phyloP scores from a whole-genome alignment of 2,113 vertebrate species.

The Ctenomys sociabilis region DNA sequence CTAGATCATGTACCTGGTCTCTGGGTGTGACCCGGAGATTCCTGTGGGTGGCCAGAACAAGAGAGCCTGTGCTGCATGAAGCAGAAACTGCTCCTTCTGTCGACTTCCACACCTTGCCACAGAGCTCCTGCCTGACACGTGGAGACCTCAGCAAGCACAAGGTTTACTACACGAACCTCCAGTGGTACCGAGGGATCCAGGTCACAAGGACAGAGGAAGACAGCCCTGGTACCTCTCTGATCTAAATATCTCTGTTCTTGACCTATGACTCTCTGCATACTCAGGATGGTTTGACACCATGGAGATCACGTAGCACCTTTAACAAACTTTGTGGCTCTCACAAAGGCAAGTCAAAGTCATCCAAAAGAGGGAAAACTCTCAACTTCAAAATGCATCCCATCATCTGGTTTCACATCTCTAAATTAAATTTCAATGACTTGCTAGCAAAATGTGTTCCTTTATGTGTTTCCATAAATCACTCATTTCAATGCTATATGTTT shows the following conservation, averaged over 20 bases:
- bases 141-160: not conserved
- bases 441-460: slow-evolving; percentile 74
- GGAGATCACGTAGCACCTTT: not conserved
- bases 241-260: not conserved
- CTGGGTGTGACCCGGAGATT: not conserved
- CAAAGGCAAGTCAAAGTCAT: not conserved
- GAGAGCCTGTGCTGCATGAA: not conserved
- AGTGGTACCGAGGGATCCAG: not conserved
- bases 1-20: too few species aligned
- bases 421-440: slow-evolving; percentile 76
- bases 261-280: fast-evolving
- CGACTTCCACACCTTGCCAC: not conserved
- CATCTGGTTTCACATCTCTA: slow-evolving; percentile 53
- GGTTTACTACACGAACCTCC: fast-evolving
- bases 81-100: not conserved
- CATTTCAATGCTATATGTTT: slow-evolving; percentile 50
- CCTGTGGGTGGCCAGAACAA: not conserved
- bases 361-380: not conserved
- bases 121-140: fast-evolving
- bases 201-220: too few species aligned
- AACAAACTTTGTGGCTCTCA: not conserved
- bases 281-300: fast-evolving
- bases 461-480: slow-evolving; percentile 71
- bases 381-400: slow-evolving; percentile 50
- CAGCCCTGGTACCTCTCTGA: fast-evolving